phyloP scores from a whole-genome alignment of 1,140 invertebrate species.

The Trachymyrmex cornetzi region DNA sequence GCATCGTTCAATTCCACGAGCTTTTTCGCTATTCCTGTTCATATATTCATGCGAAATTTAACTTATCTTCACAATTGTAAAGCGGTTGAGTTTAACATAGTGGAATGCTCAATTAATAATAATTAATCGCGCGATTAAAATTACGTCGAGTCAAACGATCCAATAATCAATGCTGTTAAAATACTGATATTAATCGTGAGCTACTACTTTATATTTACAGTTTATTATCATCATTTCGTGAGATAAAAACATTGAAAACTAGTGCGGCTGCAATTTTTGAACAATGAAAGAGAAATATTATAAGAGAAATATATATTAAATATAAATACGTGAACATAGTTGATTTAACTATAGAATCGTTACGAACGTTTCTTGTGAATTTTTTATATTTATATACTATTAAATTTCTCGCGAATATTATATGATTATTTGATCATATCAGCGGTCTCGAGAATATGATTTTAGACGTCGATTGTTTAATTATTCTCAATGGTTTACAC shows the following conservation, averaged over 20 bases:
- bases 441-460: conserved; percentile 9
- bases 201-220: background rate
- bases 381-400: conserved; percentile 1
- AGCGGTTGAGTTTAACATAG: background rate
- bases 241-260: background rate
- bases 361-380: background rate
- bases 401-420: conserved; percentile 7
- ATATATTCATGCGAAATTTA: background rate
- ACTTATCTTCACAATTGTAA: background rate
- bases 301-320: too few relatives aligned
- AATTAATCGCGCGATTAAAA: conserved; percentile 10
- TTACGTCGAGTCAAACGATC: background rate
- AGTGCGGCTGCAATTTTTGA: background rate
- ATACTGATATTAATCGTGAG: background rate
- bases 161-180: background rate
- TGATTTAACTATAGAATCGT: background rate
- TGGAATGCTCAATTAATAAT: background rate
- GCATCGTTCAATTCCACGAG: background rate
- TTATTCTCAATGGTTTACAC: conserved; percentile 56
- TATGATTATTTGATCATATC: conserved; percentile 13
- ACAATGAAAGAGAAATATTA: background rate
- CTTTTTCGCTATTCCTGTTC: background rate
- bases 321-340: background rate
- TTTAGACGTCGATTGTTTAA: conserved; percentile 58
- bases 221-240: background rate